phyloP scores from a whole-genome alignment of 1,140 invertebrate species.

The Campoletis sonorensis region DNA sequence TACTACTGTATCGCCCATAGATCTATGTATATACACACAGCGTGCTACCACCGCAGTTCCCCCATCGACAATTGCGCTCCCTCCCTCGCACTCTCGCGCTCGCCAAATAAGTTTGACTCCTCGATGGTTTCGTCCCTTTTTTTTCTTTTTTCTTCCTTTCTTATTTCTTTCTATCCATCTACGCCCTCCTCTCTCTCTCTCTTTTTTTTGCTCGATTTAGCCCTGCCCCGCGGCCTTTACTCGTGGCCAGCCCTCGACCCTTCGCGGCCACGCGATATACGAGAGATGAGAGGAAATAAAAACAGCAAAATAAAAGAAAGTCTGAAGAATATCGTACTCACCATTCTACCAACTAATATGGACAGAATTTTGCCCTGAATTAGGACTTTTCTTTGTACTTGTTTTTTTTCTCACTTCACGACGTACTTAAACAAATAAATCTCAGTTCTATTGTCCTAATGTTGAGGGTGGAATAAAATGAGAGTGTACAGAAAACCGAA shows the following conservation, averaged over 20 bases:
- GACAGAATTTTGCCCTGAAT: too few species aligned
- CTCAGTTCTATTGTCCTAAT: too few species aligned
- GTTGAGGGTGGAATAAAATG: too few species aligned
- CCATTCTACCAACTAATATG: too few species aligned
- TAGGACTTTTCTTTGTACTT: too few species aligned
- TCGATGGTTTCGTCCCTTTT: conserved; percentile 15
- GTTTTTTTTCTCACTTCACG: too few species aligned
- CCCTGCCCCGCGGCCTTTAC: background rate
- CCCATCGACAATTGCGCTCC: conserved; percentile 3
- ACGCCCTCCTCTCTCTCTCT: conserved; percentile 37
- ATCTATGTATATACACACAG: background rate
- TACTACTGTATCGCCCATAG: background rate
- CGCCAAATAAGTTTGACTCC: conserved; percentile 36
- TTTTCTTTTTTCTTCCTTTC: conserved; percentile 41
- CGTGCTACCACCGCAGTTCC: background rate
- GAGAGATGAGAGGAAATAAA: background rate
- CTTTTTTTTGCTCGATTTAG: conserved; percentile 23
- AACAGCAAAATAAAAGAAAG: conserved; percentile 1
- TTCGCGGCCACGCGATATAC: conserved; percentile 27
- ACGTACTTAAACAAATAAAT: too few species aligned
- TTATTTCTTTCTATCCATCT: conserved; percentile 34
- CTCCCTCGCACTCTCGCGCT: conserved; percentile 27
- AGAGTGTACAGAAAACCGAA: too few species aligned
- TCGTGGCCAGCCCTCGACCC: conserved; percentile 24
- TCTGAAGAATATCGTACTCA: background rate